phyloP scores from a whole-genome alignment of 2,797 vertebrate species.

The Amblyraja radiata region DNA sequence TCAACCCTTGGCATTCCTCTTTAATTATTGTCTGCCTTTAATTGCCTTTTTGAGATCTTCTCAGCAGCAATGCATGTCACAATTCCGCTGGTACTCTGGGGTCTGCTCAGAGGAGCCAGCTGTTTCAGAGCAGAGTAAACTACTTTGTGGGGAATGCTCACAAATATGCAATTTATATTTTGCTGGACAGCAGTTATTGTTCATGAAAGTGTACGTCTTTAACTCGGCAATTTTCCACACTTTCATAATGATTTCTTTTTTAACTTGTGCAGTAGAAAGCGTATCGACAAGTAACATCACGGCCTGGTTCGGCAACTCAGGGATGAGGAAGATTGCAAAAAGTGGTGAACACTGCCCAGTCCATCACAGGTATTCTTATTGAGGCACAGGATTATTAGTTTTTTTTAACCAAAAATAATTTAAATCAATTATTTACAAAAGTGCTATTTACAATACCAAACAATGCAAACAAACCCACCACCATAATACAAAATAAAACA shows the following conservation, averaged over 20 bases:
- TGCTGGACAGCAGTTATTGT: not conserved
- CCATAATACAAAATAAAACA: too few species aligned
- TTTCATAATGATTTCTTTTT: not conserved
- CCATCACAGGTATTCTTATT: too few species aligned
- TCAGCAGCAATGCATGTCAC: not conserved
- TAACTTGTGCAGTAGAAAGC: too few species aligned
- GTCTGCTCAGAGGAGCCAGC: not conserved
- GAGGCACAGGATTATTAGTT: too few species aligned
- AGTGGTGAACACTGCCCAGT: too few species aligned
- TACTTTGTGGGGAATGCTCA: not conserved
- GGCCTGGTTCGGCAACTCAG: too few species aligned
- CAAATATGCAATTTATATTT: not conserved
- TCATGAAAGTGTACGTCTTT: not conserved
- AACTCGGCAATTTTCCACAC: not conserved
- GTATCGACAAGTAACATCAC: too few species aligned
- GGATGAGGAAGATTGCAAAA: too few species aligned
- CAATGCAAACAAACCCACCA: too few species aligned
- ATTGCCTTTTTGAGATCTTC: conserved; percentile 18
- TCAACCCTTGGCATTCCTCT: conserved; percentile 23
- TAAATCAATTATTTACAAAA: too few species aligned
- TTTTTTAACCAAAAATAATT: too few species aligned
- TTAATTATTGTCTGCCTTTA: conserved; percentile 23
- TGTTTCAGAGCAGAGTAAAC: not conserved
- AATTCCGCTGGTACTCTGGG: not conserved
- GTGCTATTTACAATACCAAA: too few species aligned